These are phyloP conservation scores for Lacanobia oleracea DNA, from an alignment of 2,888 invertebrate species.

Conservation along the genomic window DNA sequence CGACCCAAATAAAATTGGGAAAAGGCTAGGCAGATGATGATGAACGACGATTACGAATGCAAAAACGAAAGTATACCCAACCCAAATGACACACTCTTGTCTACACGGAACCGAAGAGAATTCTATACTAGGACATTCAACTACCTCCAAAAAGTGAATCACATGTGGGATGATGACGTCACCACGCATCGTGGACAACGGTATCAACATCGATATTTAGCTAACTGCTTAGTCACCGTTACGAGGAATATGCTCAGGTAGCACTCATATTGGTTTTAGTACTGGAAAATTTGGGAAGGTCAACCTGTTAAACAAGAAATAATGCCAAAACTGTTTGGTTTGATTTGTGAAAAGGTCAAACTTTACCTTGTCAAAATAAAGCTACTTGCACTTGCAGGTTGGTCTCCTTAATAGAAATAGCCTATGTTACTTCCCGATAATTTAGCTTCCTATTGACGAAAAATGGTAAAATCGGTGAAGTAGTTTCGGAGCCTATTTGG, in stretches of 20 bases:
- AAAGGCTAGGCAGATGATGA: no score
- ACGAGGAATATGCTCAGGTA: slow-evolving; percentile 39
- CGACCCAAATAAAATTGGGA: no score
- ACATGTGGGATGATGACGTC: slow-evolving; percentile 56
- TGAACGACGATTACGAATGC: neutral
- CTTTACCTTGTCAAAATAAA: no score
- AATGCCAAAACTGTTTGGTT: neutral
- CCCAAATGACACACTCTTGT: slow-evolving; percentile 18
- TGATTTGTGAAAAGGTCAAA: slow-evolving; percentile 3
- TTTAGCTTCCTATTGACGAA: no score
- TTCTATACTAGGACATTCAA: slow-evolving; percentile 48
- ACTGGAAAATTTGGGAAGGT: slow-evolving; percentile 37
- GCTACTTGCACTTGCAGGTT: neutral
- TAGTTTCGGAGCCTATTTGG: no score
- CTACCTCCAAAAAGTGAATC: slow-evolving; percentile 55
- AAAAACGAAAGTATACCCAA: slow-evolving; percentile 23
- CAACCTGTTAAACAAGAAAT: neutral
- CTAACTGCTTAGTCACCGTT: slow-evolving; percentile 60
- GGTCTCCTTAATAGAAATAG: neutral
- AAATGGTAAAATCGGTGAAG: no score
- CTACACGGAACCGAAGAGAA: slow-evolving; percentile 2
- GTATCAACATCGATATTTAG: slow-evolving; percentile 57
- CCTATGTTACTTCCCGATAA: no score
- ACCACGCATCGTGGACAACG: slow-evolving; percentile 48
- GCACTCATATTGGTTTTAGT: slow-evolving; percentile 17